These are phyloP conservation scores for Brachypalpus laphriformis DNA, from an alignment of 2,888 invertebrate genomes.

Conservation along the genomic window DNA sequence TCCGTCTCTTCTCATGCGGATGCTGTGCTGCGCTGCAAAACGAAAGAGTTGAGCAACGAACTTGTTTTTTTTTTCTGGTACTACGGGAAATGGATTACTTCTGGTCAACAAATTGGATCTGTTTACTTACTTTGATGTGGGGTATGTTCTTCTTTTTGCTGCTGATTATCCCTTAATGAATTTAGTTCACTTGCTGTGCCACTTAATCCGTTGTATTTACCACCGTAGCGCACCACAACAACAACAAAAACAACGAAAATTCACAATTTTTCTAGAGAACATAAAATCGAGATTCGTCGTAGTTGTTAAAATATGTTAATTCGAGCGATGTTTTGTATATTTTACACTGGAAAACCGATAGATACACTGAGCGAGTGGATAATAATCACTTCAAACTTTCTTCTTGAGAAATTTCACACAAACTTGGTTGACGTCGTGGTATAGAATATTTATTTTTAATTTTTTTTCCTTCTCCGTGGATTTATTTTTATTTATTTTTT, in stretches of 20 bases:
- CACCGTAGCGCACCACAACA: not conserved
- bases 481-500: constrained; percentile 46
- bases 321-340: constrained; percentile 9
- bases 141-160: not conserved
- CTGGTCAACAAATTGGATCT: constrained; percentile 11
- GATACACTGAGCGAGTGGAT: constrained; percentile 9
- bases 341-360: constrained; percentile 33
- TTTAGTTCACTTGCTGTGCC: constrained; percentile 41
- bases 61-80: constrained; percentile 58
- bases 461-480: constrained; percentile 33
- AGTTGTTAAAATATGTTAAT: constrained; percentile 31
- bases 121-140: constrained; percentile 47
- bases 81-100: constrained; percentile 17
- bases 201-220: constrained; percentile 34
- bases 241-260: not conserved
- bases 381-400: constrained; percentile 70
- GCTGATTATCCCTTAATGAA: constrained; percentile 50
- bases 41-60: constrained; percentile 68
- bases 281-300: no score
- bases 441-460: constrained; percentile 68
- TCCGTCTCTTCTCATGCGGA: constrained; percentile 51
- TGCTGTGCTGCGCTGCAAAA: constrained; percentile 59
- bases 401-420: constrained; percentile 72
- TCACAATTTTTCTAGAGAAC: constrained; percentile 12
- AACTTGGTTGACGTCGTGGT: constrained; percentile 51